phyloP scores from a whole-genome alignment of 2,797 vertebrate species.

The Eospalax fontanierii region DNA sequence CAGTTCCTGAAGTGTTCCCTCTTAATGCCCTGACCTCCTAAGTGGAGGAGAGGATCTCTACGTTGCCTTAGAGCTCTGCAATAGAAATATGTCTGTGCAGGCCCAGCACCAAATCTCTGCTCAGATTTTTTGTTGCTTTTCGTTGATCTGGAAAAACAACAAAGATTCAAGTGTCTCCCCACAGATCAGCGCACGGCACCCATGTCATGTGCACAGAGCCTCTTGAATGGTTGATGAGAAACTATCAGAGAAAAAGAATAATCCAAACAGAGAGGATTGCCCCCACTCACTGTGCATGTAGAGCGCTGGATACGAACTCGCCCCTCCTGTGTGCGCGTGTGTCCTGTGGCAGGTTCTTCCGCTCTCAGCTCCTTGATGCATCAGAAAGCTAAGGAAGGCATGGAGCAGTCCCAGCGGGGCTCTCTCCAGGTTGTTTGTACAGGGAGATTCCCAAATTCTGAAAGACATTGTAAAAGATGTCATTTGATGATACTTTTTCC shows the following conservation, averaged over 20 bases:
- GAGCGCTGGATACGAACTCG: neutral
- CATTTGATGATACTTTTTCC: neutral
- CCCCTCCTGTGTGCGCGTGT: neutral
- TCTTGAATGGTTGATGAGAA: neutral
- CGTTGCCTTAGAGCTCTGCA: neutral
- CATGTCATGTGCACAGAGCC: neutral
- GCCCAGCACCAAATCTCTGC: neutral
- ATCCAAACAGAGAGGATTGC: rapidly evolving
- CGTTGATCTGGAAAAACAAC: neutral
- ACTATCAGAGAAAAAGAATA: neutral
- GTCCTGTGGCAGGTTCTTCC: no score
- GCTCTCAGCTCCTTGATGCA: no score
- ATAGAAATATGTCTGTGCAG: neutral
- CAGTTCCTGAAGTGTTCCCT: neutral
- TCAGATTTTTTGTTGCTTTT: neutral
- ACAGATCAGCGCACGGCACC: no score
- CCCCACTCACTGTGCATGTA: no score
- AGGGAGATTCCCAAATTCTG: neutral
- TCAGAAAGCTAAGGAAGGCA: neutral
- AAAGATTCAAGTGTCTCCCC: neutral
- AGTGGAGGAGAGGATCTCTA: neutral
- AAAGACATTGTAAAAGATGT: neutral
- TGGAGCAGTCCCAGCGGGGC: no score
- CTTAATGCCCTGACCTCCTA: neutral
- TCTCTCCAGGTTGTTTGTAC: no score